phyloP scores from a whole-genome alignment of 2,113 vertebrate genomes.

The Lasiurus borealis region DNA sequence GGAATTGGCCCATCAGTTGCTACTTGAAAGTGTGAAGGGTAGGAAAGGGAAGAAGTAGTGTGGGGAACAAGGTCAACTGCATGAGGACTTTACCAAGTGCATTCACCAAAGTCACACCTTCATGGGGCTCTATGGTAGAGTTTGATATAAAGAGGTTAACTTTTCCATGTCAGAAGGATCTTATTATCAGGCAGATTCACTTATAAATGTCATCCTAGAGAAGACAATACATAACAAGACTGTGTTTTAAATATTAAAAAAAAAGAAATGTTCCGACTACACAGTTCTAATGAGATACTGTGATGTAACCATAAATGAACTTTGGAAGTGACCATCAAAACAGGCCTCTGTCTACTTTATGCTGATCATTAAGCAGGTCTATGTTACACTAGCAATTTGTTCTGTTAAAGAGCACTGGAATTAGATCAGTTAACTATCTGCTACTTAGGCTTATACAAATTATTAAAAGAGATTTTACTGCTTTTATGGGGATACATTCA shows the following conservation, averaged over 20 bases:
- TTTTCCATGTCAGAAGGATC: neutral
- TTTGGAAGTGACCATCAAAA: slow-evolving; percentile 66
- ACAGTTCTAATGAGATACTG: slow-evolving; percentile 15
- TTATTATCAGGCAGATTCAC: neutral
- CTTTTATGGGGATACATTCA: slow-evolving; percentile 55
- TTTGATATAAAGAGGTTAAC: neutral
- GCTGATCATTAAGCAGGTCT: slow-evolving; percentile 41
- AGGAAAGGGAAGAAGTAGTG: neutral
- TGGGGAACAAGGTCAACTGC: neutral
- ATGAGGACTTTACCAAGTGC: neutral
- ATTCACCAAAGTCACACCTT: neutral
- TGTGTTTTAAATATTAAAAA: slow-evolving; percentile 54
- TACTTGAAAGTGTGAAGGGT: neutral
- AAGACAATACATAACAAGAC: neutral
- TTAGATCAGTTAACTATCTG: slow-evolving; percentile 55
- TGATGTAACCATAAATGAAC: slow-evolving; percentile 53
- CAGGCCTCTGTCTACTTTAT: slow-evolving; percentile 60
- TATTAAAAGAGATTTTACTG: slow-evolving; percentile 74
- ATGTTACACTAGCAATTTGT: slow-evolving; percentile 50
- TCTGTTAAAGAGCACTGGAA: slow-evolving; percentile 67
- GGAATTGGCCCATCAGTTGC: neutral
- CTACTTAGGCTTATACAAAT: slow-evolving; percentile 53
- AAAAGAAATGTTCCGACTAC: neutral
- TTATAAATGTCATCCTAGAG: neutral
- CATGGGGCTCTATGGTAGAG: neutral